Conservation (phyloP, 2,113 vertebrate genomes). For the Micromys minutus region DNA sequence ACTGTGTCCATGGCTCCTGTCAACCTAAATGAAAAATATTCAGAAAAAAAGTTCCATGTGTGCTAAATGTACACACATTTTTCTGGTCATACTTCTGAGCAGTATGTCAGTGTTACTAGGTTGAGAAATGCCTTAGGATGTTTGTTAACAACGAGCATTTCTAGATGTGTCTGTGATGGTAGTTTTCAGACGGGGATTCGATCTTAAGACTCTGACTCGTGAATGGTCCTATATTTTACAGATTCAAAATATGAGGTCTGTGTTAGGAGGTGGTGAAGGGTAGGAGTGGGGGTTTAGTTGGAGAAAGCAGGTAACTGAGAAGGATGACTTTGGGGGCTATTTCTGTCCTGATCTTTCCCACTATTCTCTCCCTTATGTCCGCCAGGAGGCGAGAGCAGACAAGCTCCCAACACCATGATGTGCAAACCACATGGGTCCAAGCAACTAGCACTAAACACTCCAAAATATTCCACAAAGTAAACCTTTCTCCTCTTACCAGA, state of each 20-base stretch:
- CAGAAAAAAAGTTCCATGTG: not conserved
- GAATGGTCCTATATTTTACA: not conserved
- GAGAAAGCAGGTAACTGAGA: not conserved
- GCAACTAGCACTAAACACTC: not conserved
- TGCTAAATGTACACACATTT: not conserved
- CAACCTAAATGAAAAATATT: not conserved
- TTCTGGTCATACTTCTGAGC: not conserved
- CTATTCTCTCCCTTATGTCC: not conserved
- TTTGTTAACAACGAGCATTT: not conserved
- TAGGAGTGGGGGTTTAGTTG: not conserved
- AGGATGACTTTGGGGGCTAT: not conserved
- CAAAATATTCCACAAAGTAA: not conserved
- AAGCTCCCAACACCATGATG: not conserved
- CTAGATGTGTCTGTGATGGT: not conserved
- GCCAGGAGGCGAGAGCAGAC: not conserved
- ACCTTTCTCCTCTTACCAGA: not conserved
- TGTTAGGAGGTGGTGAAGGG: not conserved
- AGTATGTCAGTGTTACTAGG: not conserved
- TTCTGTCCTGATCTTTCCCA: not conserved
- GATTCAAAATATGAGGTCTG: not conserved
- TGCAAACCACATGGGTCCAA: not conserved
- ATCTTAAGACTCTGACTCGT: not conserved
- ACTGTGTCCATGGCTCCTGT: not conserved
- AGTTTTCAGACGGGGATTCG: not conserved
- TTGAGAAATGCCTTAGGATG: not conserved